phyloP scores from a whole-genome alignment of 2,113 vertebrate genomes.

The Amia ocellicauda region DNA sequence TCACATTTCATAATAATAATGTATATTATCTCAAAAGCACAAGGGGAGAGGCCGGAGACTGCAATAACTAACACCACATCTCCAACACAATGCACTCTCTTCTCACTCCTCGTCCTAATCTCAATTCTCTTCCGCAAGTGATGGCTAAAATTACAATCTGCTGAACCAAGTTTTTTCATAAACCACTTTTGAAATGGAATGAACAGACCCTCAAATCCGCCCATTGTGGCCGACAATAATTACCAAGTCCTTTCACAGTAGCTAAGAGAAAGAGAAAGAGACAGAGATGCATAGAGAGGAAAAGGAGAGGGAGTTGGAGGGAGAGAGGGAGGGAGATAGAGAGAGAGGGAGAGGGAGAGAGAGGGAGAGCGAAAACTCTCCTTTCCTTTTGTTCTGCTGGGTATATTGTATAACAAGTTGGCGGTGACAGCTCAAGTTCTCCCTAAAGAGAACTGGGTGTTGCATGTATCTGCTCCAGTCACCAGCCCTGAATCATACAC shows the following conservation, averaged over 20 bases:
- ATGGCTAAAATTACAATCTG: constrained; percentile 12
- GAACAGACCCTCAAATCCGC: constrained; percentile 15
- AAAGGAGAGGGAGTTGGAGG: constrained; percentile 7
- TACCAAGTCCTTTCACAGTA: constrained; percentile 24
- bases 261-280: constrained; percentile 24
- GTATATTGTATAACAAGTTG: constrained; percentile 12
- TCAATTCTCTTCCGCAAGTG: constrained; percentile 2
- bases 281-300: constrained; percentile 23
- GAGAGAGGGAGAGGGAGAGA: constrained; percentile 14
- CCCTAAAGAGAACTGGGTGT: constrained; percentile 14
- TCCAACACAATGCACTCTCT: background rate
- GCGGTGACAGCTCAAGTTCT: background rate
- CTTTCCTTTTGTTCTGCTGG: constrained; percentile 23
- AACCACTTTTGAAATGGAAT: constrained; percentile 9
- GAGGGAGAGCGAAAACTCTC: constrained; percentile 23
- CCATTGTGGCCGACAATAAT: constrained; percentile 23
- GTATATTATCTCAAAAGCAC: background rate
- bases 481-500: constrained; percentile 34
- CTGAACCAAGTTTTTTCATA: constrained; percentile 20
- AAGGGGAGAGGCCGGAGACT: background rate
- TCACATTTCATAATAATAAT: background rate
- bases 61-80: background rate
- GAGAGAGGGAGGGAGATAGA: constrained; percentile 28
- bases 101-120: background rate
- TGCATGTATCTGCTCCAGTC: constrained; percentile 22